Conservation (phyloP, 2,888 invertebrate genomes). For the Tinea trinotella region DNA sequence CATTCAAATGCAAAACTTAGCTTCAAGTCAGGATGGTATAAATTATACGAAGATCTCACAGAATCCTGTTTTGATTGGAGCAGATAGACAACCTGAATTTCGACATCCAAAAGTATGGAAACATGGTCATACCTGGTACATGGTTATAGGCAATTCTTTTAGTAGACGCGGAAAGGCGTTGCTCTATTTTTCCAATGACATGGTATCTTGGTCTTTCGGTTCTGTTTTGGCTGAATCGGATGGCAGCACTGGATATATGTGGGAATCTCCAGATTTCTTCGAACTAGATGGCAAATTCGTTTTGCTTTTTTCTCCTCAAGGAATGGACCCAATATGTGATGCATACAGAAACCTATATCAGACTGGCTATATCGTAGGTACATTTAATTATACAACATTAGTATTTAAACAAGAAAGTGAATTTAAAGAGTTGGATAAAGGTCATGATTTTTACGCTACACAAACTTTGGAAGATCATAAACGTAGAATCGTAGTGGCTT, state of each 20-base stretch:
- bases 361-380: constrained; percentile 54
- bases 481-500: constrained; percentile 50
- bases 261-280: constrained; percentile 66
- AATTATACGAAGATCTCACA: constrained; percentile 53
- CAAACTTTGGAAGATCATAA: constrained; percentile 47
- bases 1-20: constrained; percentile 47
- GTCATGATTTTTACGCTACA: constrained; percentile 61
- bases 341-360: constrained; percentile 48
- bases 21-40: constrained; percentile 50
- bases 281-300: constrained; percentile 44
- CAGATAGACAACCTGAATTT: constrained; percentile 31
- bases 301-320: constrained; percentile 53
- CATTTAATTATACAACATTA: constrained; percentile 36
- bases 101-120: constrained; percentile 63
- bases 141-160: constrained; percentile 45
- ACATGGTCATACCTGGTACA: constrained; percentile 42
- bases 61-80: constrained; percentile 48
- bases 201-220: constrained; percentile 47
- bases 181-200: constrained; percentile 48
- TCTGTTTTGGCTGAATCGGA: constrained; percentile 46
- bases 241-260: constrained; percentile 55
- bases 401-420: constrained; percentile 51
- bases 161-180: constrained; percentile 36
- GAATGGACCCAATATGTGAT: constrained; percentile 49
- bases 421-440: constrained; percentile 50